phyloP scores from a whole-genome alignment of 1,140 invertebrate species.

The Hydropsyche tenuis region DNA sequence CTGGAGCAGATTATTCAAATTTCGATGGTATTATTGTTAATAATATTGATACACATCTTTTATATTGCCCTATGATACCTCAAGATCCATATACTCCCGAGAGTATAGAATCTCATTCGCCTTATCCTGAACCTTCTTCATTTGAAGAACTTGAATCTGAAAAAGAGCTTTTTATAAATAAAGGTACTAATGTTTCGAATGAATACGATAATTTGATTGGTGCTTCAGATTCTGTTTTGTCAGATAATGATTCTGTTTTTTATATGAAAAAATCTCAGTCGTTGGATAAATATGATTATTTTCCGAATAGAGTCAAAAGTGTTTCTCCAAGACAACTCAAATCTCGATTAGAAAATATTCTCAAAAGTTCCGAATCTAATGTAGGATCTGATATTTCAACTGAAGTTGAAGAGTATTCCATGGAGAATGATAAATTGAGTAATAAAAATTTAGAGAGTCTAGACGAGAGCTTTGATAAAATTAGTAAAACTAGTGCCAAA shows the following conservation, averaged over 20 bases:
- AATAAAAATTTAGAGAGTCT: background rate
- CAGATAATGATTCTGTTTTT: slow-evolving; percentile 40
- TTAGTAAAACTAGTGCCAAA: slow-evolving; percentile 22
- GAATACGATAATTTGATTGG: slow-evolving; percentile 40
- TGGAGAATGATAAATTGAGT: slow-evolving; percentile 3
- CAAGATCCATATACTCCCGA: slow-evolving; percentile 79
- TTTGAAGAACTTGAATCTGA: slow-evolving; percentile 48
- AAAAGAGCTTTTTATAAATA: slow-evolving; percentile 22
- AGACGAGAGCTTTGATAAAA: slow-evolving; percentile 19
- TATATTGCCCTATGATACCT: slow-evolving; percentile 55
- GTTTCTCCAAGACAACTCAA: slow-evolving; percentile 67
- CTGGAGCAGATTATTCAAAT: slow-evolving; percentile 60
- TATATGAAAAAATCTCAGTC: slow-evolving; percentile 43
- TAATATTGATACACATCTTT: slow-evolving; percentile 62
- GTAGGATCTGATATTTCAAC: slow-evolving; percentile 31
- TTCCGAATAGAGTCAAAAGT: slow-evolving; percentile 56
- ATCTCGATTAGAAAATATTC: slow-evolving; percentile 55
- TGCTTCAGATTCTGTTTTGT: slow-evolving; percentile 23
- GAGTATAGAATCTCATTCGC: slow-evolving; percentile 76
- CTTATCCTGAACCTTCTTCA: slow-evolving; percentile 62
- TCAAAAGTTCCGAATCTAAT: slow-evolving; percentile 38
- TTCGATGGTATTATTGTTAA: slow-evolving; percentile 62
- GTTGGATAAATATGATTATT: slow-evolving; percentile 35
- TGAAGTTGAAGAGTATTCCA: background rate
- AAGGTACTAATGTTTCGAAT: slow-evolving; percentile 33